Evolutionary conservation across 2,113 vertebrate species (phyloP), one percentile per base, ranked within the genome.

Genomic region (Dendropsophus ebraccatus): DNA sequence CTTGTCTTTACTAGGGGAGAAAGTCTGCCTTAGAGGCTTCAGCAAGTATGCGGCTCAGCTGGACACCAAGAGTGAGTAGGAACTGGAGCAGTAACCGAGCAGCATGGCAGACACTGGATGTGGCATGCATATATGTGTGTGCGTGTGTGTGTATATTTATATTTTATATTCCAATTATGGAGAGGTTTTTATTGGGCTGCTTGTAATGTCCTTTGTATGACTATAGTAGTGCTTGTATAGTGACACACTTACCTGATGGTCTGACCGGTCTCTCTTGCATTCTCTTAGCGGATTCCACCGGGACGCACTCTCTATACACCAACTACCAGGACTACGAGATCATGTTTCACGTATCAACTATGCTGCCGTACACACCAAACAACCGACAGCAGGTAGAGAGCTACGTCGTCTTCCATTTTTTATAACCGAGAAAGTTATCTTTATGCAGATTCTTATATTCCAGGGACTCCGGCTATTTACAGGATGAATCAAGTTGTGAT

Each of bases 311-410:
- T 17, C 94, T 99, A 41, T 98, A 99, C 91, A 99, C 97, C 1
- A 94, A 92, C 21, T 99, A 96, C 92, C 97, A 97, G 90, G 96
- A 95, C 90, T 99, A 98, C 0, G 97, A 99, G 92, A 94, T 99
- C 93, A 99, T 99, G 97, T 99, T 99, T 93, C 97, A 99, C 0
- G 96, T 99, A 21, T 97, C 97, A 87, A 99, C 97, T 56, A 96
- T 99, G 95, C 95, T 99, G 65, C 97, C 97, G 0, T 99, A 98
- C 87, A 99, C 97, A 85, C 96, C 97, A 91, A 98, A 92, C 94
- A 98, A 99, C 90, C 93, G 96, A 28, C 97, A 99, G 89, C 97
- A 99, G 97, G 97, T 97, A 83, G 25, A 17, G 25, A 1, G 4
- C 10, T 21, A 19, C 17, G 14, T 54, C n/a, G n/a, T n/a, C n/a